phyloP scores from a whole-genome alignment of 2,113 vertebrate species.

The Datnioides undecimradiatus region DNA sequence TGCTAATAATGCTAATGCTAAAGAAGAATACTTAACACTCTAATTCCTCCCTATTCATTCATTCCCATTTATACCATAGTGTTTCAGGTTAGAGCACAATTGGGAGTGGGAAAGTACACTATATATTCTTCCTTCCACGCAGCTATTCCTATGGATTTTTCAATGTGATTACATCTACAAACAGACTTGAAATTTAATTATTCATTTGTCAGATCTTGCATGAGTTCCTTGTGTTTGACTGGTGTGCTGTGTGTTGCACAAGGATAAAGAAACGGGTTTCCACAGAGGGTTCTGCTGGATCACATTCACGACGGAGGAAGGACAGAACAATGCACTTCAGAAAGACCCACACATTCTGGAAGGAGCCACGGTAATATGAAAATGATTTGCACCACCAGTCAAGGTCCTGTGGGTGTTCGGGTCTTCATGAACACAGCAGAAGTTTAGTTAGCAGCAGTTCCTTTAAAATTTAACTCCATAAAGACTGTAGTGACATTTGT shows the following conservation, averaged over 20 bases:
- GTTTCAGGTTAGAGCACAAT: too few species aligned
- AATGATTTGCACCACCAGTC: neutral
- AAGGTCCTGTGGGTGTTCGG: neutral
- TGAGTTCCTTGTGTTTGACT: neutral
- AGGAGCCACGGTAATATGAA: slow-evolving; percentile 86
- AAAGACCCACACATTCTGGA: slow-evolving; percentile 90
- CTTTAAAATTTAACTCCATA: neutral
- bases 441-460: neutral
- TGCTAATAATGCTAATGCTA: neutral
- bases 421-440: neutral
- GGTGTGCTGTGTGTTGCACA: slow-evolving; percentile 8
- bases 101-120: too few species aligned
- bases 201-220: neutral
- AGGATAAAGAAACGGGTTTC: slow-evolving; percentile 93
- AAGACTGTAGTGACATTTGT: too few species aligned
- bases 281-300: slow-evolving; percentile 91
- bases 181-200: too few species aligned
- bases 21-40: neutral
- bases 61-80: neutral
- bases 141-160: too few species aligned
- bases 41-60: neutral
- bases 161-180: too few species aligned
- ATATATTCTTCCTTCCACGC: too few species aligned
- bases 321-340: slow-evolving; percentile 86
- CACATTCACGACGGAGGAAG: slow-evolving; percentile 83